phyloP scores from a whole-genome alignment of 2,797 vertebrate species.

The Danionella dracula region DNA sequence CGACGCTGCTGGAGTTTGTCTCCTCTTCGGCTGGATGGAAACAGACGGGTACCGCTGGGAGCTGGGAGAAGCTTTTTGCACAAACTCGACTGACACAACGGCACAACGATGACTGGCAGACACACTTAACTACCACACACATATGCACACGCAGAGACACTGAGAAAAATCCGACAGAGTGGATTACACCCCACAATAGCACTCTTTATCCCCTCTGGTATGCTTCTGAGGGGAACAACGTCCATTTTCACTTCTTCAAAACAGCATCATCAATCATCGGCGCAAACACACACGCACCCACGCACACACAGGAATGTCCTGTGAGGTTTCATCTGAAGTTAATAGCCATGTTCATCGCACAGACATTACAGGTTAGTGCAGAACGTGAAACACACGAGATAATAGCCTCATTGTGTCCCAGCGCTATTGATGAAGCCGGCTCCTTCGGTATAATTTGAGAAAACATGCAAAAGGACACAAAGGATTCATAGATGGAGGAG shows the following conservation, averaged over 20 bases:
- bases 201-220: constrained; percentile 65
- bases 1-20: constrained; percentile 18
- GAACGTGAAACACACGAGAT: constrained; percentile 10
- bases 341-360: constrained; percentile 61
- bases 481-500: constrained; percentile 4
- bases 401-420: constrained; percentile 21
- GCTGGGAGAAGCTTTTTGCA: constrained; percentile 45
- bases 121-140: constrained; percentile 13
- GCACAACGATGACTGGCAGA: constrained; percentile 23
- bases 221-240: constrained; percentile 51
- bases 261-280: constrained; percentile 74
- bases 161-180: constrained; percentile 35
- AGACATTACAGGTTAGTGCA: constrained; percentile 46
- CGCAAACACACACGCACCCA: constrained; percentile 8
- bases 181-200: constrained; percentile 62
- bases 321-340: constrained; percentile 62
- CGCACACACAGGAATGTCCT: constrained; percentile 49
- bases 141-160: constrained; percentile 24
- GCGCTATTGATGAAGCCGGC: constrained; percentile 46
- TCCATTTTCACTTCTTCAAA: constrained; percentile 68
- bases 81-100: constrained; percentile 13
- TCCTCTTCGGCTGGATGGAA: constrained; percentile 36
- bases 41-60: constrained; percentile 38
- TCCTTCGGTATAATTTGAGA: constrained; percentile 11
- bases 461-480: constrained; percentile 22